Base-by-base conservation (phyloP, 2,797 vertebrate species). In the Sebastes vulpes region DNA sequence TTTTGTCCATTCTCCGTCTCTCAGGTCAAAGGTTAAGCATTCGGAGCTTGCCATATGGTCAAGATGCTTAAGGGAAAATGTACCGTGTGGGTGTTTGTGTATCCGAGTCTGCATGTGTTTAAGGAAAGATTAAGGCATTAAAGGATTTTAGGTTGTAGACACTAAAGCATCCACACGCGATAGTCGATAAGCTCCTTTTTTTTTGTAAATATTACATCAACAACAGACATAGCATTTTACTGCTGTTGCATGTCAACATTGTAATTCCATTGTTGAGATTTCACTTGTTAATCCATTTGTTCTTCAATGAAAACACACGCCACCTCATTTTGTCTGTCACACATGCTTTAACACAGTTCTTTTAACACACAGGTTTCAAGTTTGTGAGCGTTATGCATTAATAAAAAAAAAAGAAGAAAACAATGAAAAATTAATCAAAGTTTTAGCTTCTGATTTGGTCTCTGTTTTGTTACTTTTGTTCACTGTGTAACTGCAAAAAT, bases 91-190 rank as follows among this genome's bases (percentile, higher is more conserved):
- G 65, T 68, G 69, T 67, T 60, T 77, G 59, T 81, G 72, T 77
- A 46, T 73, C 50, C 75, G 28, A 63, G 42, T 66, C 31, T 59
- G 25, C 48, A 56, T 76, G 73, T 83, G 75, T 85, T 87, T 84
- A 87, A 84, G 76, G 79, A 75, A 79, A 90, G 86, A 93, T 91
- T 89, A 92, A 54, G 60, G 84, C 46, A 86, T 93, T 86, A 90
- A 85, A 42, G 68, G 75, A 81, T 91, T 93, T 86, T 56, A 72
- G 67, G 66, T 82, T 84, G 58, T 76, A 56, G 76, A 26, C 81
- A 79, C 82, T 65, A 80, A 85, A 65, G 70, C 84, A 75, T 71
- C 67, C 57, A 50, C 82, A 65, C 61, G 69, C 75, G 35, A 85
- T 74, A 75, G 48, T 35, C 3, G 4, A 72, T 61, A 67, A 67